Conservation (phyloP, 2,888 invertebrate genomes). For the Cheilosia vulpina region DNA sequence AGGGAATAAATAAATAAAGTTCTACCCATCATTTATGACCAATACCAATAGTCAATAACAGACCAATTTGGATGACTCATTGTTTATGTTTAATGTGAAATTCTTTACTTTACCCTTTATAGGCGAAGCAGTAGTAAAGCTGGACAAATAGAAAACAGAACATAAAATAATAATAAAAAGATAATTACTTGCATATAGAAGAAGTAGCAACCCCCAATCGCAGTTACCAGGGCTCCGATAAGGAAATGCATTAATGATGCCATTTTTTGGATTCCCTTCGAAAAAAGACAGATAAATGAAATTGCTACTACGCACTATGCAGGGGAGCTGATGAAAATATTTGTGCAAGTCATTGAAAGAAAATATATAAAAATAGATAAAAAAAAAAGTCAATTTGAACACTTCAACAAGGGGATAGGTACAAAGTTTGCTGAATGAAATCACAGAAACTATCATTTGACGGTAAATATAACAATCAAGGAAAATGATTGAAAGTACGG, state of each 20-base stretch:
- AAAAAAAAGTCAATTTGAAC: no score
- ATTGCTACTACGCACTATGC: neutral
- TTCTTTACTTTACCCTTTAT: neutral
- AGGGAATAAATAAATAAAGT: neutral
- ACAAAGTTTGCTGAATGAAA: no score
- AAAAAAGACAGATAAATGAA: neutral
- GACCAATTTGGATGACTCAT: neutral
- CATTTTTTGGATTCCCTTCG: slow-evolving; percentile 30
- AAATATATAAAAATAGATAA: slow-evolving; percentile 25
- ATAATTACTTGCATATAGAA: slow-evolving; percentile 81
- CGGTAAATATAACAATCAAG: no score
- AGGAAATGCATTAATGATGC: slow-evolving; percentile 79
- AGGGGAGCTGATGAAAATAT: neutral
- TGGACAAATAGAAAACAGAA: neutral
- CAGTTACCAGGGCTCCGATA: slow-evolving; percentile 80
- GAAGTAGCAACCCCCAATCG: slow-evolving; percentile 81
- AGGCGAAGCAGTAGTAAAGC: slow-evolving; percentile 18
- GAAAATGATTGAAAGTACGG: neutral
- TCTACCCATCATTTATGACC: neutral
- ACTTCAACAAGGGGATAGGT: no score
- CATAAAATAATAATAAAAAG: slow-evolving; percentile 6
- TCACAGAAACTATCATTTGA: no score
- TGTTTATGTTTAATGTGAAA: neutral
- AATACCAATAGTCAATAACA: neutral
- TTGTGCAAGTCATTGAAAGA: slow-evolving; percentile 28